Conservation (phyloP, 2,797 vertebrate species). For the Peromyscus attwateri region DNA sequence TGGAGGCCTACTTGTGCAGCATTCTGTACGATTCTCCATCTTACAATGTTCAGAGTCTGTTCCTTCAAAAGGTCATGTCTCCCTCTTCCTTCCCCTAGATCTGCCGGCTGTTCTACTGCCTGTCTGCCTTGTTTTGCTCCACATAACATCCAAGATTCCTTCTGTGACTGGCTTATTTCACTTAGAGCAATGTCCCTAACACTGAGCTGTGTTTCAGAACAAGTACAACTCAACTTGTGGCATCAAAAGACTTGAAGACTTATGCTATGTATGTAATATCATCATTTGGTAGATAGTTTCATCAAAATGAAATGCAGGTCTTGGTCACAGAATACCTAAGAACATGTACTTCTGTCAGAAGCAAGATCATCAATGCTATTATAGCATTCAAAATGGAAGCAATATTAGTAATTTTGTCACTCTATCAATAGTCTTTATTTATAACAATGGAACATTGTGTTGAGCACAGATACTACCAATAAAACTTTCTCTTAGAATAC, state of each 20-base stretch:
- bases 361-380: neutral
- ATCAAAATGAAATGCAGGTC: neutral
- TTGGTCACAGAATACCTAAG: neutral
- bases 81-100: neutral
- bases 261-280: neutral
- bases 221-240: neutral
- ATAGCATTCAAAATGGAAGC: neutral
- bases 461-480: neutral
- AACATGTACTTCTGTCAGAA: neutral
- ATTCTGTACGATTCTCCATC: neutral
- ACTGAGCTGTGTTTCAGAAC: neutral
- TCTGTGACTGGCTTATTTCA: constrained; percentile 3
- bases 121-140: neutral
- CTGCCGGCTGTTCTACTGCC: no score
- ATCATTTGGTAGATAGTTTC: neutral
- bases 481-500: neutral
- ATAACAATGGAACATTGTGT: neutral
- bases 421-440: neutral
- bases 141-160: fast-evolving
- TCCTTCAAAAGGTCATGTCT: neutral
- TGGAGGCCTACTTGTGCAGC: neutral
- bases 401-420: neutral
- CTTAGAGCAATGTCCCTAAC: neutral
- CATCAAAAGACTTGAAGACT: neutral
- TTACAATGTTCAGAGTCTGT: neutral